Base-by-base conservation (phyloP, 2,888 invertebrate species). In the Cosmorhoe ocellata region DNA sequence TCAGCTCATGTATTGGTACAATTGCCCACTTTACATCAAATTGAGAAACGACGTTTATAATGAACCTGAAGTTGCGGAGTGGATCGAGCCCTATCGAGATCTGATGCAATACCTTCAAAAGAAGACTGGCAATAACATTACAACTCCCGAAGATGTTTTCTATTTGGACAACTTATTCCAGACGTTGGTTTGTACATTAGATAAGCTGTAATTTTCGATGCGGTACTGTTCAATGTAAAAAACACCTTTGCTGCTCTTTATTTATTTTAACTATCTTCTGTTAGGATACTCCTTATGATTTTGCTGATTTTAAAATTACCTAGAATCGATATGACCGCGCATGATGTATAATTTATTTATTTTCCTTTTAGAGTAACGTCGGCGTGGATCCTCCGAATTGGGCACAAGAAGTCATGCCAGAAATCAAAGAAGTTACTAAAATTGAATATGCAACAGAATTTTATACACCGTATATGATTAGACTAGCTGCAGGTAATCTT, bases 1-100 rank as follows among this genome's bases (percentile, higher is more conserved):
- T 37, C 75, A 91, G 91, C 67, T 91, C n/a, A 66, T 89, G 26
- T 90, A 89, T 62, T 89, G 84, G 76, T 88, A 86, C 62, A 87
- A 86, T 59, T 91, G 91, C 51, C 85, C 84, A 3, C 67, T 75
- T 9, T 91, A 90, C 50, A 53, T 79, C 4, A 59, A 67, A 63
- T 59, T 86, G 36, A 78, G 83, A 41, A 59, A 81, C 39, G 59
- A 70, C 50, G 64, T 71, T 0, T 86, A 86, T 58, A 63, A 74
- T 5, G 56, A 60, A 7, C 82, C 84, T 1, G 79, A 83, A 58
- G 58, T 86, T 1, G 69, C 68, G 43, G 65, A 72, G 51, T 64
- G 62, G 62, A 42, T 84, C 31, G 69, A 76, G 31, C 75, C 81
- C 0, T 81, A 90, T 42, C 62, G 79, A 53, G 59, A 59, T 7